Percentiles rank a stretch among this genome's conserved stretches.
phyloP scores from a whole-genome alignment of 2,113 vertebrate genomes.

The Ammospiza caudacuta region DNA sequence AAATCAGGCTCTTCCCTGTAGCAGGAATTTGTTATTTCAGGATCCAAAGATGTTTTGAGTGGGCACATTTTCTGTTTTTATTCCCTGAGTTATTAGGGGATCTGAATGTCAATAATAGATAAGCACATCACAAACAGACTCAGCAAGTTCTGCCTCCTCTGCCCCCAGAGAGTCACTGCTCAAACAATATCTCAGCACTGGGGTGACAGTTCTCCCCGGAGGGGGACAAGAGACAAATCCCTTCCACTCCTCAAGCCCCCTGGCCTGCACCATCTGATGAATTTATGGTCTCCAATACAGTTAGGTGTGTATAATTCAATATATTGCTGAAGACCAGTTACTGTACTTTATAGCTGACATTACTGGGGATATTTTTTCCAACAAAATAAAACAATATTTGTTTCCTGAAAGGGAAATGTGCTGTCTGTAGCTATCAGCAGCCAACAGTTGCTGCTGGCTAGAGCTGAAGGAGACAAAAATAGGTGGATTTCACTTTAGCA shows the following conservation, averaged over 20 bases:
- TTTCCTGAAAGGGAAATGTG: constrained; percentile 59
- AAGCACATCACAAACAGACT: constrained; percentile 56
- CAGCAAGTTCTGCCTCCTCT: constrained; percentile 57
- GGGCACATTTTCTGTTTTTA: constrained; percentile 48
- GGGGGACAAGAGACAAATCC: constrained; percentile 61
- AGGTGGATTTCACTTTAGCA: neutral
- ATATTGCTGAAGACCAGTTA: constrained; percentile 57
- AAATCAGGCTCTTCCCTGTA: neutral
- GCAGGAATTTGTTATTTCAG: constrained; percentile 27
- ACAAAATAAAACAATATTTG: constrained; percentile 61
- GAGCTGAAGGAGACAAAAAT: constrained; percentile 37
- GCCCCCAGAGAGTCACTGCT: constrained; percentile 11
- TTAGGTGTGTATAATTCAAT: constrained; percentile 63
- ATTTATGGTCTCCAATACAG: constrained; percentile 59
- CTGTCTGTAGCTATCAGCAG: constrained; percentile 49
- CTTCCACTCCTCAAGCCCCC: constrained; percentile 26
- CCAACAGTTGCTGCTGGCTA: constrained; percentile 50
- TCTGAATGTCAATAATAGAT: constrained; percentile 68
- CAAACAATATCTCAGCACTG: constrained; percentile 12
- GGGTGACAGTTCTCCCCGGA: constrained; percentile 58
- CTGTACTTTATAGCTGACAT: constrained; percentile 70
- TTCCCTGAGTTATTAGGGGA: neutral
- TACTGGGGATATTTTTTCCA: constrained; percentile 43
- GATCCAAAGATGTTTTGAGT: constrained; percentile 32
- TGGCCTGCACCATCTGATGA: constrained; percentile 49